Evolutionary conservation across 1,140 invertebrate species (phyloP).

Genomic region (Pygmarrhopalites habei): DNA sequence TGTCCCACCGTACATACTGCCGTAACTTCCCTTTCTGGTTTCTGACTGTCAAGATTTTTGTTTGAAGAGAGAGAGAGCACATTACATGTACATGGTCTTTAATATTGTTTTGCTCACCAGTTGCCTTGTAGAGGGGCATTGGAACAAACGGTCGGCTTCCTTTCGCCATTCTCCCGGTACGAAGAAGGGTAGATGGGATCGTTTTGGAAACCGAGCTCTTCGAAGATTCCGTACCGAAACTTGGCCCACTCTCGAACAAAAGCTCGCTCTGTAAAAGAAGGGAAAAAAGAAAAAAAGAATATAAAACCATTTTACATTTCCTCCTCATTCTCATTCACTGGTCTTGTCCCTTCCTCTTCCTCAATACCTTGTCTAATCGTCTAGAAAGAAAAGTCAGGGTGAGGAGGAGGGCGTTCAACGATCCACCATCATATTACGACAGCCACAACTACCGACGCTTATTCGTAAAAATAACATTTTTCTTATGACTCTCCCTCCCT

Average conservation of each 20-base stretch:
- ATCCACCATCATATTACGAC: too few species aligned
- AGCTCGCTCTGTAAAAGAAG: conserved; percentile 45
- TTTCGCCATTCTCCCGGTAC: conserved; percentile 31
- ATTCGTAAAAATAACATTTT: conserved; percentile 10
- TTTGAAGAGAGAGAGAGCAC: background rate
- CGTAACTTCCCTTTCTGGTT: too few species aligned
- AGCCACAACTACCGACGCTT: background rate
- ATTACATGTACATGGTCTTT: background rate
- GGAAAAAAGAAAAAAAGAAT: conserved; percentile 12
- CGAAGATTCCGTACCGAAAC: conserved; percentile 63
- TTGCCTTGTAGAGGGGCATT: conserved; percentile 43
- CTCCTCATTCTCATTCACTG: background rate
- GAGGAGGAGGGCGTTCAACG: background rate
- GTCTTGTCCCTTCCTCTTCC: background rate
- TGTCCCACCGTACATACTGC: too few species aligned
- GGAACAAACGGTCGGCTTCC: conserved; percentile 49
- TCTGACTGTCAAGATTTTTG: too few species aligned
- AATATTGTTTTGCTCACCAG: conserved; percentile 43
- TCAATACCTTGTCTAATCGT: conserved; percentile 22
- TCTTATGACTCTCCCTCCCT: too few species aligned
- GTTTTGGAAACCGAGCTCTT: conserved; percentile 54
- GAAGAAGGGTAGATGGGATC: conserved; percentile 53
- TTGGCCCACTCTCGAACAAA: conserved; percentile 59
- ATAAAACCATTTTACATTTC: conserved; percentile 2
- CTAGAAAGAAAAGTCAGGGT: conserved; percentile 11